Evolutionary conservation across 1,140 invertebrate genomes (phyloP).

Genomic region (Hypsibius dujardini): DNA sequence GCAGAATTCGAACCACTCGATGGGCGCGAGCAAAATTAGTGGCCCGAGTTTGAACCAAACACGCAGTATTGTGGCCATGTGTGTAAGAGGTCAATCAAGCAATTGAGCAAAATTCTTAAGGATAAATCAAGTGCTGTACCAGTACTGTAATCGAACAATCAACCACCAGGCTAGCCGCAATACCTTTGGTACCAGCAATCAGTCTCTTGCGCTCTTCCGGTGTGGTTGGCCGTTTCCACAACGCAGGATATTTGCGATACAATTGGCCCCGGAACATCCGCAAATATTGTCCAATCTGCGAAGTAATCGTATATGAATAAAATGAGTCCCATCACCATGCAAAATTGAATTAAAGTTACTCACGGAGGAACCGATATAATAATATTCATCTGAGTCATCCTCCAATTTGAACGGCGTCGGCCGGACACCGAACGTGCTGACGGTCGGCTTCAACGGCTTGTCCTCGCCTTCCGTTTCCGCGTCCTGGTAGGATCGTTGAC

Average conservation of each 20-base stretch:
- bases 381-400: conserved; percentile 90
- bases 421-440: conserved; percentile 80
- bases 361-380: conserved; percentile 94
- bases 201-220: conserved; percentile 93
- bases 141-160: background rate
- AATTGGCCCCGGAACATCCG: conserved; percentile 88
- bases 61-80: too few species aligned
- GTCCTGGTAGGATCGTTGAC: background rate
- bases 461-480: conserved; percentile 23
- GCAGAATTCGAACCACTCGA: too few species aligned
- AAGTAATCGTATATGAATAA: background rate
- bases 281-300: conserved; percentile 78
- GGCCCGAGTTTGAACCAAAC: too few species aligned
- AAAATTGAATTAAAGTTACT: too few species aligned
- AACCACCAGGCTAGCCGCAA: conserved; percentile 21
- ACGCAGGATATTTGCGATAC: conserved; percentile 94
- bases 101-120: background rate
- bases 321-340: too few species aligned
- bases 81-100: too few species aligned
- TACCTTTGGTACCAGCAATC: conserved; percentile 61
- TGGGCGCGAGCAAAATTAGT: too few species aligned
- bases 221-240: conserved; percentile 80
- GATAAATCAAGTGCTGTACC: too few species aligned
- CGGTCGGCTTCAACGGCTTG: conserved; percentile 15
- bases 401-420: conserved; percentile 91